Evolutionary conservation across 2,113 vertebrate species (phyloP).

Genomic region (Tetrax tetrax): DNA sequence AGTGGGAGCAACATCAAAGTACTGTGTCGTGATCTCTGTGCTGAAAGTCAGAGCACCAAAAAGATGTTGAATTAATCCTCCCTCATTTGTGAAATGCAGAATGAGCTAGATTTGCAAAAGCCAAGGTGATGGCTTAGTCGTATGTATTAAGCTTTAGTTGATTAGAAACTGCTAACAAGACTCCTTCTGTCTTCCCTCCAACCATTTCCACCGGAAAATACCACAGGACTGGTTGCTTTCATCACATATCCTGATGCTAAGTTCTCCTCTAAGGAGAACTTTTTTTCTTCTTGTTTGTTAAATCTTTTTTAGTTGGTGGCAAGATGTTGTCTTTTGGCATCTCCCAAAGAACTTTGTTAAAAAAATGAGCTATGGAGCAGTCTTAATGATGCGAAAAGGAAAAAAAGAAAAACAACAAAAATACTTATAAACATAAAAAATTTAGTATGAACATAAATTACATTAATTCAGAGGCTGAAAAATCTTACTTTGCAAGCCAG

Average conservation of each 20-base stretch:
- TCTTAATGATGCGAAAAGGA: not conserved
- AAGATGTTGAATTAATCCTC: not conserved
- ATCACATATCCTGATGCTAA: not conserved
- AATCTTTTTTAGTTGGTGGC: too few relatives aligned
- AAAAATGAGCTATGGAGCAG: not conserved
- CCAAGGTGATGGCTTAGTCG: not conserved
- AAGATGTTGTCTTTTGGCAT: not conserved
- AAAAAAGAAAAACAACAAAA: not conserved
- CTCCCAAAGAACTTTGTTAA: not conserved
- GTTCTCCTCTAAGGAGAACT: not conserved
- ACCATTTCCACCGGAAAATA: not conserved
- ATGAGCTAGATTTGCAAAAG: not conserved
- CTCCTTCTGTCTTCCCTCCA: not conserved
- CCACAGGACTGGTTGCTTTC: not conserved
- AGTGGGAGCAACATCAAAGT: not conserved
- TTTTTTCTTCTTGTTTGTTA: not conserved
- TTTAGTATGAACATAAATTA: not conserved
- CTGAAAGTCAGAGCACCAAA: not conserved
- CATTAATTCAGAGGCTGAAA: not conserved
- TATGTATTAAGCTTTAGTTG: not conserved
- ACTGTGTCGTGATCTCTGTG: not conserved
- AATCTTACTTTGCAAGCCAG: not conserved
- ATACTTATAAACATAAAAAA: not conserved
- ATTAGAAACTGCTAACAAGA: not conserved
- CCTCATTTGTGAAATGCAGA: not conserved